These are phyloP conservation scores for Maniola hyperantus DNA, from an alignment of 2,888 invertebrate genomes.

Conservation along the genomic window DNA sequence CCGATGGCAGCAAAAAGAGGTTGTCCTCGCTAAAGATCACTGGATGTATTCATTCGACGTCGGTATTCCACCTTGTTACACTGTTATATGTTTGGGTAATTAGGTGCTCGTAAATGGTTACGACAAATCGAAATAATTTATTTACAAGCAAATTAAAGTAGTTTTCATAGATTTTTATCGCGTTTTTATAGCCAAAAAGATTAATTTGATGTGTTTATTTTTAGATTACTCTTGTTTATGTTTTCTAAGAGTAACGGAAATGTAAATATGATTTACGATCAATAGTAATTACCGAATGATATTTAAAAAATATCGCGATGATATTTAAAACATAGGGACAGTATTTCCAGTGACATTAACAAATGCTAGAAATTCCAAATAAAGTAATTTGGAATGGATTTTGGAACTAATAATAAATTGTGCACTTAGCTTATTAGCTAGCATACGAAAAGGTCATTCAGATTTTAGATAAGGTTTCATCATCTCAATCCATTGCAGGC, in stretches of 20 bases:
- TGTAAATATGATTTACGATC: neutral
- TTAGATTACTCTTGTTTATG: neutral
- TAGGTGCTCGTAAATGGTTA: neutral
- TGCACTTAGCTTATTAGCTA: no score
- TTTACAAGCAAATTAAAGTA: neutral
- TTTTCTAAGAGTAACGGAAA: neutral
- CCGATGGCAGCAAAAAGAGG: conserved; percentile 30
- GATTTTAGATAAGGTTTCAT: no score
- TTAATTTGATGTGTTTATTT: neutral
- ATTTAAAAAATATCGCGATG: no score
- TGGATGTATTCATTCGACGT: conserved; percentile 20
- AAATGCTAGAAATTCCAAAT: no score
- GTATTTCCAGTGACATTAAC: no score
- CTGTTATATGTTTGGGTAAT: neutral
- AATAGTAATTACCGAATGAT: neutral
- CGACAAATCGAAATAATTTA: conserved; percentile 2
- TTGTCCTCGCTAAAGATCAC: conserved; percentile 43
- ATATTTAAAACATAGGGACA: no score
- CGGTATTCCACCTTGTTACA: conserved; percentile 3
- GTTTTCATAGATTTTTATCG: conserved; percentile 7
- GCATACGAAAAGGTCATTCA: no score
- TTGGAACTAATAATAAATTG: no score
- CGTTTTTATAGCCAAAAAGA: neutral
- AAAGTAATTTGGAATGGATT: no score
- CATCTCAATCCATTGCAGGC: no score